A percentile compares a stretch with the other conserved stretches of the same genome.
These are phyloP conservation scores for Drosophila flavopinicola DNA, from an alignment of 2,888 invertebrate genomes.

Conservation along the genomic window DNA sequence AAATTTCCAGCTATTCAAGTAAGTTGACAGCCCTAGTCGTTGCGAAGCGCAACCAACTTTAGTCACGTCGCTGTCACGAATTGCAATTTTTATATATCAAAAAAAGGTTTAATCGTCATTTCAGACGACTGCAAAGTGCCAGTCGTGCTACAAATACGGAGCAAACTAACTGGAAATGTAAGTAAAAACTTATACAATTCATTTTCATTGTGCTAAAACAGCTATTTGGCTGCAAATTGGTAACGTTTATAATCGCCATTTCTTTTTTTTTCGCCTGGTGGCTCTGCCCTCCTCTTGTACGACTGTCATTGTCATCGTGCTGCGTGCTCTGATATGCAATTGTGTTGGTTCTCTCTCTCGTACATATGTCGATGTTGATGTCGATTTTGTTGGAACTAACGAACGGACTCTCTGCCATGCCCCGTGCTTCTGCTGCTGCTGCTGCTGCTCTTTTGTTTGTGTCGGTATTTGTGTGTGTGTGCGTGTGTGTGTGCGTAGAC, in stretches of 20 bases:
- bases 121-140: conserved; percentile 44
- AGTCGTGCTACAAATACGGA: conserved; percentile 24
- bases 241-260: conserved; percentile 68
- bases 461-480: conserved; percentile 33
- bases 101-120: conserved; percentile 51
- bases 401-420: conserved; percentile 31
- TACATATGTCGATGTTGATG: conserved; percentile 20
- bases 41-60: conserved; percentile 73
- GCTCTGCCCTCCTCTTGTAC: conserved; percentile 33
- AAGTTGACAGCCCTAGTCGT: conserved; percentile 29
- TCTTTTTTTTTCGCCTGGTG: conserved; percentile 59
- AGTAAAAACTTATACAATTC: conserved; percentile 26
- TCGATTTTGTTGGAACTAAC: conserved; percentile 52
- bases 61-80: conserved; percentile 73
- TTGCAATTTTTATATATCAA: conserved; percentile 71
- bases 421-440: conserved; percentile 14
- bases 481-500: conserved; percentile 31
- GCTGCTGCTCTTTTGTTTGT: conserved; percentile 47
- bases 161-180: conserved; percentile 44
- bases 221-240: conserved; percentile 21
- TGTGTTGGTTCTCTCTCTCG: conserved; percentile 60
- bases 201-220: neutral
- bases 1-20: neutral
- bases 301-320: conserved; percentile 65
- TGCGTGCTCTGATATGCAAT: conserved; percentile 54